These are phyloP conservation scores for Leontocebus nigricollis DNA, from an alignment of 2,797 vertebrate genomes.

Conservation along the genomic window DNA sequence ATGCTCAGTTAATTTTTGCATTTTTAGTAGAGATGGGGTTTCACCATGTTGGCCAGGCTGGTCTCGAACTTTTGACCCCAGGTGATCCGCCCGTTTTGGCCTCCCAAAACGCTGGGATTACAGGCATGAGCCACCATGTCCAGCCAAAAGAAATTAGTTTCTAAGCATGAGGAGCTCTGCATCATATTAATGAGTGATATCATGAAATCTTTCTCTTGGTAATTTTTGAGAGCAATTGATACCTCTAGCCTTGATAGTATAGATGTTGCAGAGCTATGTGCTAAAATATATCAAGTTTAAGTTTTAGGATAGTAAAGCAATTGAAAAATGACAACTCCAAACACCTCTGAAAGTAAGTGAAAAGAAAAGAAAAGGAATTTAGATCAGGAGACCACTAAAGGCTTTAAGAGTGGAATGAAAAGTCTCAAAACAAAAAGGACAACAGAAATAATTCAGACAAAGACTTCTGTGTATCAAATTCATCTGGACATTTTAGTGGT, in stretches of 20 bases:
- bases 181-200: not conserved
- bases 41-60: not conserved
- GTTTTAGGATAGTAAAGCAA: not conserved
- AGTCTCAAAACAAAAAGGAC: not conserved
- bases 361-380: not conserved
- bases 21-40: not conserved
- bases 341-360: not conserved
- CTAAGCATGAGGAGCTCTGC: not conserved
- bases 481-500: not conserved
- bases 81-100: not conserved
- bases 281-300: not conserved
- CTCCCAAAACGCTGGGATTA: not conserved
- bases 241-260: not conserved
- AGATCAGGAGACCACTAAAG: not conserved
- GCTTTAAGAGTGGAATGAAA: not conserved
- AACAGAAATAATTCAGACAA: not conserved
- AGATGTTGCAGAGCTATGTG: not conserved
- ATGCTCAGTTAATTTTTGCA: not conserved
- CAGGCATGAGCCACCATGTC: accelerated
- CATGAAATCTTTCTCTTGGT: not conserved
- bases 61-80: not conserved
- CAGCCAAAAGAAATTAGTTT: not conserved
- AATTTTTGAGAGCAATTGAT: not conserved
- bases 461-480: not conserved
- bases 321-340: not conserved